phyloP scores from a whole-genome alignment of 2,797 vertebrate species.

The Macroramphosus scolopax region DNA sequence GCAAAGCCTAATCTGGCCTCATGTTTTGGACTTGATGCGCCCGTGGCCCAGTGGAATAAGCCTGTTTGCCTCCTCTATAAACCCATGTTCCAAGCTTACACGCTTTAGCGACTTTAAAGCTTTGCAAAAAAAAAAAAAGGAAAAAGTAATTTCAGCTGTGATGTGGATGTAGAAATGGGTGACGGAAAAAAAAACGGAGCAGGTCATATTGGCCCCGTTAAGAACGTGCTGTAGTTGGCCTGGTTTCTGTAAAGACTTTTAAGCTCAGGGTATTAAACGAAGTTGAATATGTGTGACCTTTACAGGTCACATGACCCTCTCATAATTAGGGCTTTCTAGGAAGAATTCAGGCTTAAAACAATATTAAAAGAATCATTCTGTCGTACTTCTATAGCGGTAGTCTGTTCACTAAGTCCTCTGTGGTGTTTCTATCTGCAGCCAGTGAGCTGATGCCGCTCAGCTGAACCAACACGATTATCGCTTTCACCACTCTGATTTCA shows the following conservation, averaged over 20 bases:
- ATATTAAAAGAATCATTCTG: not conserved
- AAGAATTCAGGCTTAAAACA: slow-evolving; percentile 8
- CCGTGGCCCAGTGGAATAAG: slow-evolving; percentile 65
- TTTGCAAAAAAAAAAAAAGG: slow-evolving; percentile 47
- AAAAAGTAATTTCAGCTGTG: slow-evolving; percentile 57
- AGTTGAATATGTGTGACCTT: slow-evolving; percentile 33
- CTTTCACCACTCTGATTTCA: slow-evolving; percentile 39
- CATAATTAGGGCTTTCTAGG: slow-evolving; percentile 35
- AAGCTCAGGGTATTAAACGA: slow-evolving; percentile 39
- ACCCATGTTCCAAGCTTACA: slow-evolving; percentile 64
- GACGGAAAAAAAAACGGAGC: slow-evolving; percentile 1
- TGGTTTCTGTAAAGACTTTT: slow-evolving; percentile 55
- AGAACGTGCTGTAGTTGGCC: slow-evolving; percentile 48
- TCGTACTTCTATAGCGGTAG: not conserved
- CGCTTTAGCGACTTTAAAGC: slow-evolving; percentile 67
- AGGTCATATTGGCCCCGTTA: slow-evolving; percentile 54
- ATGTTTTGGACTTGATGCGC: slow-evolving; percentile 70
- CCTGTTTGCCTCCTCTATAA: slow-evolving; percentile 68
- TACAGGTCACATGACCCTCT: slow-evolving; percentile 4
- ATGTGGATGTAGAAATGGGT: slow-evolving; percentile 40
- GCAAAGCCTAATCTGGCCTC: slow-evolving; percentile 65
- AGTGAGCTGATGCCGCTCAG: slow-evolving; percentile 19
- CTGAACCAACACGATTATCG: slow-evolving; percentile 21
- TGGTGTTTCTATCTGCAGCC: slow-evolving; percentile 22
- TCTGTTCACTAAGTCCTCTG: slow-evolving; percentile 9